A percentile compares a stretch with the other conserved stretches of the same genome.
phyloP scores from a whole-genome alignment of 2,797 vertebrate species.

The Rhynchonycteris naso region DNA sequence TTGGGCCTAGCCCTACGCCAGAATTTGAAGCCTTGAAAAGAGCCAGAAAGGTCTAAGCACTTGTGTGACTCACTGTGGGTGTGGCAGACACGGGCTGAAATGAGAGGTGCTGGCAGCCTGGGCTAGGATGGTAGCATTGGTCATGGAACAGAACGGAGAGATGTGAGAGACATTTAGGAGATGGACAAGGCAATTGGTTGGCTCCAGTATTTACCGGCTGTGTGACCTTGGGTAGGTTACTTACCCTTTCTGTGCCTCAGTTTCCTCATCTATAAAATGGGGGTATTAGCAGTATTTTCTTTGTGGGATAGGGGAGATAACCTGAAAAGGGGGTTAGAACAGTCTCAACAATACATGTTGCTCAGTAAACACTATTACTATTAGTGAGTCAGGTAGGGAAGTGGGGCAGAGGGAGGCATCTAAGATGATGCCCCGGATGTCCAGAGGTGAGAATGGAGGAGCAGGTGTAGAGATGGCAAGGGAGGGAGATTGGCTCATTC shows the following conservation, averaged over 20 bases:
- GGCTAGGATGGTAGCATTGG: not conserved
- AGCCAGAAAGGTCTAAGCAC: not conserved
- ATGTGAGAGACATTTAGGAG: not conserved
- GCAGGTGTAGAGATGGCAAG: not conserved
- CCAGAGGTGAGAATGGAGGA: fast-evolving
- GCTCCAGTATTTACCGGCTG: not conserved
- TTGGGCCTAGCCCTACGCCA: not conserved
- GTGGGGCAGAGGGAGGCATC: not conserved
- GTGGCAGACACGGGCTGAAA: not conserved
- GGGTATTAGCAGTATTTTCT: not conserved
- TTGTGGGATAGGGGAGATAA: not conserved
- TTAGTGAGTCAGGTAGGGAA: not conserved
- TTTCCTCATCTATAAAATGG: conserved; percentile 24
- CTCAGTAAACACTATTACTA: not conserved
- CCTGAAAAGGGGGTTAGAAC: not conserved
- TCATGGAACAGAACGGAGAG: not conserved
- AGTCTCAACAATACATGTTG: not conserved
- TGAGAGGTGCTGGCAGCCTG: not conserved
- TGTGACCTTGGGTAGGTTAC: not conserved
- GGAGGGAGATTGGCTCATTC: not conserved
- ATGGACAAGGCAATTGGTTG: not conserved
- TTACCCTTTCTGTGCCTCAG: not conserved
- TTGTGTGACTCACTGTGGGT: not conserved
- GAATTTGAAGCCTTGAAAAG: conserved; percentile 1
- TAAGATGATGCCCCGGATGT: not conserved